Evolutionary conservation across 2,888 invertebrate species (phyloP).

Genomic region (Myopa tessellatipennis): DNA sequence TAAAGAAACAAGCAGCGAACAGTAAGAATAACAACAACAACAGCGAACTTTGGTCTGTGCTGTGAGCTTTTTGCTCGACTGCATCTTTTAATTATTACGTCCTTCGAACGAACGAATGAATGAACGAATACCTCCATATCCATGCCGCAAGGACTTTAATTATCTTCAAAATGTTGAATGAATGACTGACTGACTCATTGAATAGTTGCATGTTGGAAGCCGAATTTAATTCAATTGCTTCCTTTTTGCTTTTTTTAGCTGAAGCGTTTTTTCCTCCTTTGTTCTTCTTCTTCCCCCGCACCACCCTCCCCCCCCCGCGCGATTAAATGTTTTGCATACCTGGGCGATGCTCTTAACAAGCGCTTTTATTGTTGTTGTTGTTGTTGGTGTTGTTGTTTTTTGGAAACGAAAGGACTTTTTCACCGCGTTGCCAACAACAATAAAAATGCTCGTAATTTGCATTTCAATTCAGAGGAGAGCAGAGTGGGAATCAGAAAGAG

Average conservation of each 20-base stretch:
- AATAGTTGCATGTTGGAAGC: not conserved
- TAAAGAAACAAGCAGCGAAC: not conserved
- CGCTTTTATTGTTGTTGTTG: not conserved
- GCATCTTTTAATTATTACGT: slow-evolving; percentile 40
- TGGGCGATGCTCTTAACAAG: slow-evolving; percentile 6
- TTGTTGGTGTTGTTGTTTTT: not conserved
- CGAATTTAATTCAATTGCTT: slow-evolving; percentile 6
- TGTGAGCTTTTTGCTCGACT: slow-evolving; percentile 41
- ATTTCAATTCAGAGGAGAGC: not conserved
- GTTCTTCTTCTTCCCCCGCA: no score
- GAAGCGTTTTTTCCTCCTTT: not conserved
- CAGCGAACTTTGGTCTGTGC: slow-evolving; percentile 17
- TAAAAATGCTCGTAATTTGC: slow-evolving; percentile 9
- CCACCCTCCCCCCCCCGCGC: not conserved
- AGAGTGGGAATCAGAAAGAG: not conserved
- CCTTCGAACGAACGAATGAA: slow-evolving; percentile 32
- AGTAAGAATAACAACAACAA: slow-evolving; percentile 9
- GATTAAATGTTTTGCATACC: slow-evolving; percentile 11
- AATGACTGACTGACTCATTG: not conserved
- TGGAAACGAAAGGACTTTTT: not conserved
- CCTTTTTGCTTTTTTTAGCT: slow-evolving; percentile 13
- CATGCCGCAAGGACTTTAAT: slow-evolving; percentile 22
- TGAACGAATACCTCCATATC: slow-evolving; percentile 14
- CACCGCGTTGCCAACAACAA: not conserved
- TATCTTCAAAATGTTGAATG: slow-evolving; percentile 13